A percentile compares a stretch with the other conserved stretches of the same genome.
These are phyloP conservation scores for Nasonia giraulti DNA, from an alignment of 1,140 invertebrate species.

Conservation along the genomic window DNA sequence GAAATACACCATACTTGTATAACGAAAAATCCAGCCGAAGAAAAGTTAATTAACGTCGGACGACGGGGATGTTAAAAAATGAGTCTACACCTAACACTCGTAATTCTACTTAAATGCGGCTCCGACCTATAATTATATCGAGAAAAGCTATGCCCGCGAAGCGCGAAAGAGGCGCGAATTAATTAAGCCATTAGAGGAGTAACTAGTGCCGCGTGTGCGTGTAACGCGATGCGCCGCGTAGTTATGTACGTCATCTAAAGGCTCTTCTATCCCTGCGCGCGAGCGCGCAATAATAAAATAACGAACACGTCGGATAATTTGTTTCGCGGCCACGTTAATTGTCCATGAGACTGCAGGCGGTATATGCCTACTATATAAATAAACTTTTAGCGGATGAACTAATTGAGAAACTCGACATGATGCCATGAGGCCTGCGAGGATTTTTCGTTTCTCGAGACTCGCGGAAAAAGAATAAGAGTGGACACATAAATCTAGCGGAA, in stretches of 20 bases:
- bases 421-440: background rate
- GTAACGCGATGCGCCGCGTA: constrained; percentile 6
- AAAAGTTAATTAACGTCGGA: no score
- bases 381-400: constrained; percentile 34
- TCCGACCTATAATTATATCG: background rate
- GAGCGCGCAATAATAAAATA: constrained; percentile 38
- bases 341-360: background rate
- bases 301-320: constrained; percentile 23
- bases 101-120: no score
- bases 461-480: background rate
- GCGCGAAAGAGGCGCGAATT: background rate
- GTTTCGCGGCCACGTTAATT: constrained; percentile 36
- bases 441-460: constrained; percentile 7
- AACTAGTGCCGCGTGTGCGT: background rate
- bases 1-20: no score
- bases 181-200: constrained; percentile 37
- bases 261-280: background rate
- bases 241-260: constrained; percentile 28
- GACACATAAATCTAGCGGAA: constrained; percentile 27
- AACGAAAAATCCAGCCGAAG: no score
- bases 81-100: no score
- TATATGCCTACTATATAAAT: background rate
- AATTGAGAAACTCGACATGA: constrained; percentile 18
- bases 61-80: no score
- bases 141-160: background rate